These are phyloP conservation scores for Samia ricini DNA, from an alignment of 1,140 invertebrate genomes.

Conservation along the genomic window DNA sequence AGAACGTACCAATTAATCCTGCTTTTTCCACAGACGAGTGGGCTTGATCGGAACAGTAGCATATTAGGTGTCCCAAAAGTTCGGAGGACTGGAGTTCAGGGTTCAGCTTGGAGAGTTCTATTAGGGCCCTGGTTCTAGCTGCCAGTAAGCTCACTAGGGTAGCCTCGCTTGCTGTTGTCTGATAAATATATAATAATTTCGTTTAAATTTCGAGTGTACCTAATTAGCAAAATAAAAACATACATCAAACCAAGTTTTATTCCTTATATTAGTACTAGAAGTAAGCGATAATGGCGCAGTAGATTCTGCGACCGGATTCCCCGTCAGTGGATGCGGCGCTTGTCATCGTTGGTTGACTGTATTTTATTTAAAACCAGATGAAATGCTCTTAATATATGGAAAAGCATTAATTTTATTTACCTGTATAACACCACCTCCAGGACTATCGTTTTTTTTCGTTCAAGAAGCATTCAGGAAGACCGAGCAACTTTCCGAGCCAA, in stretches of 20 bases:
- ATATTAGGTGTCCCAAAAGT: conserved; percentile 94
- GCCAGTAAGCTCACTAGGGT: conserved; percentile 94
- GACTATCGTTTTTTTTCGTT: conserved; percentile 84
- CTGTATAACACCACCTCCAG: conserved; percentile 95
- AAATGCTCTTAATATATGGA: neutral
- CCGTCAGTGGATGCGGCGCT: neutral
- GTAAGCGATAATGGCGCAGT: too few species aligned
- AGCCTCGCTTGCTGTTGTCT: conserved; percentile 93
- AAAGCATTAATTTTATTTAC: conserved; percentile 41
- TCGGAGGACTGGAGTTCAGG: conserved; percentile 90
- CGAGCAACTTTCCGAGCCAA: conserved; percentile 97
- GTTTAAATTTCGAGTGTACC: too few species aligned
- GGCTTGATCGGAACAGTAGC: conserved; percentile 97
- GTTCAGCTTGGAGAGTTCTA: conserved; percentile 80
- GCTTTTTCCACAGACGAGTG: conserved; percentile 98
- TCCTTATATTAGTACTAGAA: too few species aligned
- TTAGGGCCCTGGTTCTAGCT: conserved; percentile 91
- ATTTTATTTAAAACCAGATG: too few species aligned
- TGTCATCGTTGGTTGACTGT: neutral
- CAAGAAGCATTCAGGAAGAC: conserved; percentile 93
- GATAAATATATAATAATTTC: conserved; percentile 27
- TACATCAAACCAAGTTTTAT: too few species aligned
- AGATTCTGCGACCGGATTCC: too few species aligned
- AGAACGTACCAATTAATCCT: conserved; percentile 84
- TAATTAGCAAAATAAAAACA: too few species aligned